These are phyloP conservation scores for Lophius piscatorius DNA, from an alignment of 2,113 vertebrate genomes.

Conservation along the genomic window DNA sequence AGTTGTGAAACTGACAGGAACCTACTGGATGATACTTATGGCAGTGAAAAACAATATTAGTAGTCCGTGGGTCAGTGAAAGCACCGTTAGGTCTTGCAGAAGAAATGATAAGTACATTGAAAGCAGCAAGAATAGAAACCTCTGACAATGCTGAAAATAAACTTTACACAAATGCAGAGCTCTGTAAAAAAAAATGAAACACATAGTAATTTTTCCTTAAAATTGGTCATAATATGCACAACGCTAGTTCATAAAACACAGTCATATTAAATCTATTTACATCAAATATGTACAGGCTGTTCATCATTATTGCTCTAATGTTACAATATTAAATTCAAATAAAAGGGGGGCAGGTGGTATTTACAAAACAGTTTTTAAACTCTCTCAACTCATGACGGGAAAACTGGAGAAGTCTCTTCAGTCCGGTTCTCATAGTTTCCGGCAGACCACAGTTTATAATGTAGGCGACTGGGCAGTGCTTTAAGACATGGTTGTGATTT, in stretches of 20 bases:
- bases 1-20: slow-evolving; percentile 71
- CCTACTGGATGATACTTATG: slow-evolving; percentile 48
- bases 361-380: slow-evolving; percentile 55
- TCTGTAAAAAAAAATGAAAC: slow-evolving; percentile 59
- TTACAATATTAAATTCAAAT: slow-evolving; percentile 62
- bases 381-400: slow-evolving; percentile 32
- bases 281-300: slow-evolving; percentile 67
- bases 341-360: slow-evolving; percentile 51
- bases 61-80: slow-evolving; percentile 16
- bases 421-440: slow-evolving; percentile 24
- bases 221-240: slow-evolving; percentile 36
- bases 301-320: slow-evolving; percentile 70
- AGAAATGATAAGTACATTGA: slow-evolving; percentile 69
- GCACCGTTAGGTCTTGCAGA: slow-evolving; percentile 32
- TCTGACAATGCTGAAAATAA: slow-evolving; percentile 54
- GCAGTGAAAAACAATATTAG: slow-evolving; percentile 40
- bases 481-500: slow-evolving; percentile 17
- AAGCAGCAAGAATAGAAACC: slow-evolving; percentile 64
- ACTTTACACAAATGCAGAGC: slow-evolving; percentile 7
- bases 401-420: slow-evolving; percentile 32
- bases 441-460: slow-evolving; percentile 24
- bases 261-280: slow-evolving; percentile 80
- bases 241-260: slow-evolving; percentile 58
- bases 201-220: slow-evolving; percentile 43
- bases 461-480: slow-evolving; percentile 68